A percentile compares a stretch with the other conserved stretches of the same genome.
phyloP scores from a whole-genome alignment of 2,797 vertebrate genomes.

The Benthosema pterotum region DNA sequence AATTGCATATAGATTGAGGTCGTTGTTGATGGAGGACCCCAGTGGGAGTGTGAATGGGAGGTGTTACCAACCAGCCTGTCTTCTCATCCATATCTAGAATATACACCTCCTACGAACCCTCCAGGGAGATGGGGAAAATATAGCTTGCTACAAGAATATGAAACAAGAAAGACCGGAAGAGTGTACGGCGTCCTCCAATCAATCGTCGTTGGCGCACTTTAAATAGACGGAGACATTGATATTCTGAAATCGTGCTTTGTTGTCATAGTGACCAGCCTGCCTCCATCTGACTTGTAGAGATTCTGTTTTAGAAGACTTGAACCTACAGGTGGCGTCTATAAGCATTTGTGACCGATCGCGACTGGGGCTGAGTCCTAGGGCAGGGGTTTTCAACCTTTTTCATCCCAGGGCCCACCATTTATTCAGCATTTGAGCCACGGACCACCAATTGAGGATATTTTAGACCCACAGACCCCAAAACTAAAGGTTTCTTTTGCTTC shows the following conservation, averaged over 20 bases:
- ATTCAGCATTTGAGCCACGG: too few species aligned
- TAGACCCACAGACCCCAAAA: too few species aligned
- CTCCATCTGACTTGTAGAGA: conserved; percentile 12
- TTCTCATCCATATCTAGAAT: conserved; percentile 71
- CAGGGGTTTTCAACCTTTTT: too few species aligned
- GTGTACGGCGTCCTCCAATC: conserved; percentile 56
- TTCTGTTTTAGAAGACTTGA: conserved; percentile 29
- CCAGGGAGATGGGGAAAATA: conserved; percentile 52
- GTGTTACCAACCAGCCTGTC: conserved; percentile 66
- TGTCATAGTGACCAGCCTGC: conserved; percentile 33
- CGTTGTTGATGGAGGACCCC: conserved; percentile 65
- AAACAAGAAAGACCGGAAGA: conserved; percentile 58
- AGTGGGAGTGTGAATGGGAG: conserved; percentile 69
- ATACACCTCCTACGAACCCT: conserved; percentile 63
- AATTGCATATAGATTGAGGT: conserved; percentile 66
- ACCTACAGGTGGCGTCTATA: background rate
- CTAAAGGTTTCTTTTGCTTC: too few species aligned
- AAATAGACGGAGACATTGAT: conserved; percentile 35
- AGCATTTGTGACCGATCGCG: too few species aligned
- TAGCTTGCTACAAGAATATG: conserved; percentile 65
- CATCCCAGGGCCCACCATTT: too few species aligned
- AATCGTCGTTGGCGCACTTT: conserved; percentile 55
- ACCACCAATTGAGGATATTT: too few species aligned
- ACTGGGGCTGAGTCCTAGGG: too few species aligned
- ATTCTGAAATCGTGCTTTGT: conserved; percentile 49